These are phyloP conservation scores for Melozone crissalis DNA, from an alignment of 2,113 vertebrate species.

Conservation along the genomic window DNA sequence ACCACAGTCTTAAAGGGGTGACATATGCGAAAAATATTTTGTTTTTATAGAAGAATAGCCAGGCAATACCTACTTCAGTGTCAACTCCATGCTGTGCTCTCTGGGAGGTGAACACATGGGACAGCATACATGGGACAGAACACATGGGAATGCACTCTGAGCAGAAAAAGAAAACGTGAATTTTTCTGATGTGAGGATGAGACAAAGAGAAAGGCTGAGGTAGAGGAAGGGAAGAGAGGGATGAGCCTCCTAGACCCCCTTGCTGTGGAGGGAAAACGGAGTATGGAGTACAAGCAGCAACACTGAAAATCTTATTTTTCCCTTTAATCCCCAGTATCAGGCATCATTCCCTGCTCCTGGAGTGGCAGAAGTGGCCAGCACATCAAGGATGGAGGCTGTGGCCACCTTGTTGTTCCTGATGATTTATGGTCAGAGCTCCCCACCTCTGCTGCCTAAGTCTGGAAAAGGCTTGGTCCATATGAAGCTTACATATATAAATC, in stretches of 20 bases:
- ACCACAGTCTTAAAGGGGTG: background rate
- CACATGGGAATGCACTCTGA: rapidly evolving
- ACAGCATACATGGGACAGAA: rapidly evolving
- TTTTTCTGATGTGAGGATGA: background rate
- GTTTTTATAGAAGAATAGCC: background rate
- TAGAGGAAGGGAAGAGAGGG: background rate
- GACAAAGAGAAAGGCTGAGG: background rate
- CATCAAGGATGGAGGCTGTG: background rate
- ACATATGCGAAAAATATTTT: background rate
- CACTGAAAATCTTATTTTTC: rapidly evolving
- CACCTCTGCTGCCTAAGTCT: background rate
- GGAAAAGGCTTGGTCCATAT: background rate
- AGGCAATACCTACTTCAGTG: background rate
- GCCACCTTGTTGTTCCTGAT: rapidly evolving
- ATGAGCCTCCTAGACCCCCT: background rate
- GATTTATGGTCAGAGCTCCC: background rate
- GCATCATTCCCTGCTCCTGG: background rate
- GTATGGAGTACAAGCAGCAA: background rate
- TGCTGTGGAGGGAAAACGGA: background rate
- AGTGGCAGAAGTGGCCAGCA: background rate
- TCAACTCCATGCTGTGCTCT: background rate
- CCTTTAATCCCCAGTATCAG: background rate
- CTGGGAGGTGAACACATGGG: rapidly evolving
- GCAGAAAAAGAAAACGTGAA: background rate
- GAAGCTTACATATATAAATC: background rate